phyloP scores from a whole-genome alignment of 2,888 invertebrate genomes.

The Teleiodes luculella region DNA sequence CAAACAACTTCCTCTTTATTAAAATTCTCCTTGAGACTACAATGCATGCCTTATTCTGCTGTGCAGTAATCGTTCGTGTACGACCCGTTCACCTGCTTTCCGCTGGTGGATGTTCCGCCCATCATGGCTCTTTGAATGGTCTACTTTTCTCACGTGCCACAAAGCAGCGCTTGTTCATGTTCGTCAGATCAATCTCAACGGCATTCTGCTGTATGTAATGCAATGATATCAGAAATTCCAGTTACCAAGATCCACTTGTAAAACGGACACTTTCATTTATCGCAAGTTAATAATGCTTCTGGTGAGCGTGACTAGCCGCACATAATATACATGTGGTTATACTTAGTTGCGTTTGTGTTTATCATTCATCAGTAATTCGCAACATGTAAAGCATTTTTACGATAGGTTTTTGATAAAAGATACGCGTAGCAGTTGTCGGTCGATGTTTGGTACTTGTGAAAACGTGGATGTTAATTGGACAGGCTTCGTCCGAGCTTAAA shows the following conservation, averaged over 20 bases:
- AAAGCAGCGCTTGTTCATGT: background rate
- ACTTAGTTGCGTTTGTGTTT: background rate
- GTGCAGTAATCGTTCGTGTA: background rate
- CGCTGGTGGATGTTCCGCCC: conserved; percentile 3
- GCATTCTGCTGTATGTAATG: background rate
- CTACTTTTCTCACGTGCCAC: conserved; percentile 7
- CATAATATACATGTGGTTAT: background rate
- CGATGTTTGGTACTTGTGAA: background rate
- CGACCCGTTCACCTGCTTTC: conserved; percentile 5
- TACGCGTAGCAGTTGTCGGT: conserved; percentile 7
- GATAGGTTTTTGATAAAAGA: conserved; percentile 13
- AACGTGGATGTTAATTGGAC: background rate
- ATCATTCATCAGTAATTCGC: conserved; percentile 9
- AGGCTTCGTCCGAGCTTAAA: background rate
- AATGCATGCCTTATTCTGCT: background rate
- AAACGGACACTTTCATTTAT: conserved; percentile 39
- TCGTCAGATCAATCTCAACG: conserved; percentile 1
- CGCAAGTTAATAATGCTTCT: conserved; percentile 34
- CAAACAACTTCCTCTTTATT: conserved; percentile 1
- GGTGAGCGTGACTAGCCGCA: conserved; percentile 1
- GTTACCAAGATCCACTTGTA: background rate
- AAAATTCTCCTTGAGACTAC: background rate
- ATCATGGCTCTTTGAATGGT: background rate
- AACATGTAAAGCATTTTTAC: conserved; percentile 23
- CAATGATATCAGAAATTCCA: background rate